These are phyloP conservation scores for Trypoxylon attenuatum DNA, from an alignment of 2,888 invertebrate species.

Conservation along the genomic window DNA sequence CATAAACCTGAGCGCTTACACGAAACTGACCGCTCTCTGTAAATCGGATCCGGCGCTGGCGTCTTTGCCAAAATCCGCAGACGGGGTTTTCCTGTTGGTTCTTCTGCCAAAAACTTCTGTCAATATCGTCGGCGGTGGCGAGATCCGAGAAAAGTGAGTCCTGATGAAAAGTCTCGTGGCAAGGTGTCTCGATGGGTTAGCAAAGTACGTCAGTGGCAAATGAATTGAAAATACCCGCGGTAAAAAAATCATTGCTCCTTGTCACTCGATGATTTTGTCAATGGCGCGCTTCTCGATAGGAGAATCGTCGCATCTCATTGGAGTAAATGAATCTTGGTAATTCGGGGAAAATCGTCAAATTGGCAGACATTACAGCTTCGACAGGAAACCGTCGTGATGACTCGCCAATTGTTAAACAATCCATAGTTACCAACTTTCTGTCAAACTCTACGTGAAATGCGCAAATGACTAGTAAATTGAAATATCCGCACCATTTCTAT, in stretches of 20 bases:
- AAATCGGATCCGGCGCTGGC: conserved; percentile 35
- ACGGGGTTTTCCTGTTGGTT: conserved; percentile 11
- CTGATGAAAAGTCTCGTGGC: conserved; percentile 15
- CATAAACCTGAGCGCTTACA: conserved; percentile 48
- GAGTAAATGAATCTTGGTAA: conserved; percentile 16
- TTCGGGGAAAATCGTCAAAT: conserved; percentile 20
- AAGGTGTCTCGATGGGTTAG: not conserved
- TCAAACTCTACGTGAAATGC: no score
- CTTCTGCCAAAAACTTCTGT: conserved; percentile 40
- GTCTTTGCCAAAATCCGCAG: conserved; percentile 35
- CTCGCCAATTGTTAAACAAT: conserved; percentile 60
- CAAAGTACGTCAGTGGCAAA: conserved; percentile 21
- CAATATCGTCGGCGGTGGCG: conserved; percentile 52
- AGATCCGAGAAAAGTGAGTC: conserved; percentile 12
- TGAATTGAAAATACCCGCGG: conserved; percentile 31
- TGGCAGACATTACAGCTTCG: conserved; percentile 23
- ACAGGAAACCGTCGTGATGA: conserved; percentile 14
- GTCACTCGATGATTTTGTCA: conserved; percentile 38
- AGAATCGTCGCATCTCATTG: conserved; percentile 39
- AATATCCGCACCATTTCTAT: no score
- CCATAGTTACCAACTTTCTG: conserved; percentile 54
- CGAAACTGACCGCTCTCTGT: conserved; percentile 58
- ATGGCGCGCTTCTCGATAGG: conserved; percentile 13
- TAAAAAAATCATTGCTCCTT: conserved; percentile 43
- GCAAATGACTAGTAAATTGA: no score